These are phyloP conservation scores for Anoplophora glabripennis DNA, from an alignment of 1,140 invertebrate species.

Conservation along the genomic window DNA sequence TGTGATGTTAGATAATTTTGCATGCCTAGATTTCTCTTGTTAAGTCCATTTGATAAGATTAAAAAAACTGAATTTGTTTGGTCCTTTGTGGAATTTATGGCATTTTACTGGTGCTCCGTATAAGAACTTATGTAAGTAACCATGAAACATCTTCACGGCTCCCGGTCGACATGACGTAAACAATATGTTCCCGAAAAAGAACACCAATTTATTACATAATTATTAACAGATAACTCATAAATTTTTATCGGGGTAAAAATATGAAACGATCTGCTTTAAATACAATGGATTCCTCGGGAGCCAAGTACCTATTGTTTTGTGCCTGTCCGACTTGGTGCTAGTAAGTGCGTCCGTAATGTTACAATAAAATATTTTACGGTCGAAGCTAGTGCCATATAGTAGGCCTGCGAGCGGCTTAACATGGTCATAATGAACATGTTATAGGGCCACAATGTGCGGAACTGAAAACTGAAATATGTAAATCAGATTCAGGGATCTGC, in stretches of 20 bases:
- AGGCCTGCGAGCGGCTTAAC: constrained; percentile 6
- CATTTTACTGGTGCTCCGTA: no score
- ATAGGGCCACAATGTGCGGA: constrained; percentile 11
- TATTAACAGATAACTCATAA: neutral
- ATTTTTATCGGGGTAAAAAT: constrained; percentile 3
- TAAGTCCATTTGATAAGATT: no score
- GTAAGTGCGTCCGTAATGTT: constrained; percentile 3
- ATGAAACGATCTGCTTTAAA: constrained; percentile 7
- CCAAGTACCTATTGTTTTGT: constrained; percentile 4
- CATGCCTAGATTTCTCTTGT: no score
- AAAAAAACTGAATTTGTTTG: no score
- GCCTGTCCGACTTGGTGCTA: neutral
- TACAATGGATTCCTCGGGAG: constrained; percentile 3
- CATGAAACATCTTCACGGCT: no score
- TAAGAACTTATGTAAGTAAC: no score
- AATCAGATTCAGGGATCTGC: constrained; percentile 4
- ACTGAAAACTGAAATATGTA: constrained; percentile 14
- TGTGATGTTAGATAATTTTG: no score
- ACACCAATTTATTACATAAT: constrained; percentile 8
- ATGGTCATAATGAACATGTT: constrained; percentile 20
- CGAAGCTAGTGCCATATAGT: constrained; percentile 2
- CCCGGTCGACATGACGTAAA: no score
- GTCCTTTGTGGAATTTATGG: no score
- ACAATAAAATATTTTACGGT: neutral
- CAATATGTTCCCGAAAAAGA: neutral